A percentile compares a stretch with the other conserved stretches of the same genome.
Conservation (phyloP, 2,113 vertebrate species). For the Gallinago undulata region DNA sequence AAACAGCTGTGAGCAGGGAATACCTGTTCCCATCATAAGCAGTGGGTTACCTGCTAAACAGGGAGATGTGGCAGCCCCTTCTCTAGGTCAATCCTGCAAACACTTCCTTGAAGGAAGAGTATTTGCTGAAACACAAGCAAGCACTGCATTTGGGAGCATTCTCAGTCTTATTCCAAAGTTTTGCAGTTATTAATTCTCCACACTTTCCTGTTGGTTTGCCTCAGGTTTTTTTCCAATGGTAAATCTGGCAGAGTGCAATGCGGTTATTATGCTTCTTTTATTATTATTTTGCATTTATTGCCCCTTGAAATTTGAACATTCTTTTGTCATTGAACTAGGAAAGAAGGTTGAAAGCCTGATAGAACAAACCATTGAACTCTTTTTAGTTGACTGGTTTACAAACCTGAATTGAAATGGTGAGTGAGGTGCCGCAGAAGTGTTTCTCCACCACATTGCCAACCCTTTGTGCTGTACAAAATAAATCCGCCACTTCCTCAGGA, state of each 20-base stretch:
- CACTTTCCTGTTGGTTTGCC: neutral
- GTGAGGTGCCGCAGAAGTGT: slow-evolving; percentile 84
- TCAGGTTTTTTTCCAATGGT: neutral
- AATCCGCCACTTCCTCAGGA: slow-evolving; percentile 85
- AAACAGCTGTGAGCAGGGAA: neutral
- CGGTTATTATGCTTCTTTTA: neutral
- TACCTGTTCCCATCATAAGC: neutral
- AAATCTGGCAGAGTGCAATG: neutral
- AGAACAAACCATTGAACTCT: neutral
- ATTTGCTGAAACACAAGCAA: neutral
- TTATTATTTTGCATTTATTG: neutral
- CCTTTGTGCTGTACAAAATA: slow-evolving; percentile 81
- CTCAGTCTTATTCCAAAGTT: neutral
- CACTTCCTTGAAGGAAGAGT: neutral
- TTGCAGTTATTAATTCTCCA: neutral
- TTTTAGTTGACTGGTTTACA: neutral
- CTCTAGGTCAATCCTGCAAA: neutral
- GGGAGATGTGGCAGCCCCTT: neutral
- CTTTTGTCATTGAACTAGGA: neutral
- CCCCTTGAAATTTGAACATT: neutral
- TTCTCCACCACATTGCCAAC: slow-evolving; percentile 84
- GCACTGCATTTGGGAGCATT: neutral
- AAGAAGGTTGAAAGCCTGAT: neutral
- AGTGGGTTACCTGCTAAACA: neutral
- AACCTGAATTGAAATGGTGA: slow-evolving; percentile 90